Conservation (phyloP, 2,113 vertebrate genomes). For the Oncorhynchus mykiss region DNA sequence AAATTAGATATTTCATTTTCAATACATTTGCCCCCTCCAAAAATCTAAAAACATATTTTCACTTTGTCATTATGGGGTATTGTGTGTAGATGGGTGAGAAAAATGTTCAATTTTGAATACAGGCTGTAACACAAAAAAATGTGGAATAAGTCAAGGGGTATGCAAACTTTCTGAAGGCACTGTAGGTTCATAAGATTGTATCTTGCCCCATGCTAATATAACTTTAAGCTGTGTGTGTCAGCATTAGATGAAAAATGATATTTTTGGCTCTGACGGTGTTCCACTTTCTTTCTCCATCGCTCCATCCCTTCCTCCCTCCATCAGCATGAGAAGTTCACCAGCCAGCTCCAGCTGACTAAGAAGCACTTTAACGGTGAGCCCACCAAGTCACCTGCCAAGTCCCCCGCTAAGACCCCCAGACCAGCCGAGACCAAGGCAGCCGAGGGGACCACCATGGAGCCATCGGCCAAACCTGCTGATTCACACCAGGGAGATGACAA, state of each 20-base stretch:
- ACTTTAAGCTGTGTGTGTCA: background rate
- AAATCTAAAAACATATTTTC: too few relatives aligned
- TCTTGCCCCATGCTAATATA: too few relatives aligned
- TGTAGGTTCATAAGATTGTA: too few relatives aligned
- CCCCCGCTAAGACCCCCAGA: slow-evolving; percentile 74
- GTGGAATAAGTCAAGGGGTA: too few relatives aligned
- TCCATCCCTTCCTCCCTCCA: slow-evolving; percentile 23
- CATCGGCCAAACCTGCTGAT: slow-evolving; percentile 74
- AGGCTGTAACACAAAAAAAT: too few relatives aligned
- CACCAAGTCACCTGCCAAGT: slow-evolving; percentile 41
- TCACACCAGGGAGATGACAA: slow-evolving; percentile 84
- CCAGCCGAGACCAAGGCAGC: slow-evolving; percentile 65
- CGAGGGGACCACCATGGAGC: slow-evolving; percentile 69
- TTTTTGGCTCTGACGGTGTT: background rate
- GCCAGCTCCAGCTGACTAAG: slow-evolving; percentile 91
- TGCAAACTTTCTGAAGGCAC: too few relatives aligned
- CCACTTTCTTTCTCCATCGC: background rate
- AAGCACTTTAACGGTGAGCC: slow-evolving; percentile 81
- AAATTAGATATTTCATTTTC: too few relatives aligned
- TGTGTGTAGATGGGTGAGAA: too few relatives aligned
- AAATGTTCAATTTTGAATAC: too few relatives aligned
- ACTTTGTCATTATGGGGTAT: too few relatives aligned
- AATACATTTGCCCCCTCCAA: too few relatives aligned
- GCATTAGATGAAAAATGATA: background rate
- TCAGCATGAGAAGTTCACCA: slow-evolving; percentile 98